Evolutionary conservation across 2,113 vertebrate species (phyloP).

Genomic region (Neopipo cinnamomea): DNA sequence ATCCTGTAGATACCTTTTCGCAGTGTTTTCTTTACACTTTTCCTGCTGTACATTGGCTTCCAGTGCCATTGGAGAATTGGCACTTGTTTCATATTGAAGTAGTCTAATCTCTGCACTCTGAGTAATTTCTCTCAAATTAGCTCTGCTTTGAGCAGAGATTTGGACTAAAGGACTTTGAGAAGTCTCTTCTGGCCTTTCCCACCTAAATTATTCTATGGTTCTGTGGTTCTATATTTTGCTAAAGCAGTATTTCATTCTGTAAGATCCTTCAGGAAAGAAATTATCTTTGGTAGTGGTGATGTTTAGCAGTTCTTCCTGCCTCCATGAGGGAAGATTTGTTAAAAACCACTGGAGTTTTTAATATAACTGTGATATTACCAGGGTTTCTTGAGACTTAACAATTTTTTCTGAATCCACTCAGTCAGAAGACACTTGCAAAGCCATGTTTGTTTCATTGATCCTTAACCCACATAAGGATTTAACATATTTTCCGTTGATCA

Average conservation of each 20-base stretch:
- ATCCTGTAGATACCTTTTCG: not conserved
- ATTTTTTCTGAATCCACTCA: not conserved
- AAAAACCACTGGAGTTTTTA: not conserved
- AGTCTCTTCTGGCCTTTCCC: not conserved
- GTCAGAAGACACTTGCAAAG: not conserved
- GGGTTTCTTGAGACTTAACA: not conserved
- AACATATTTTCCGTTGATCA: not conserved
- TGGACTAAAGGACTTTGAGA: not conserved
- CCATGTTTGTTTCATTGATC: not conserved
- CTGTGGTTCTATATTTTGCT: not conserved
- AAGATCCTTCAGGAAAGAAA: not conserved
- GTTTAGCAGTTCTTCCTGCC: not conserved
- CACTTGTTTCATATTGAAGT: not conserved
- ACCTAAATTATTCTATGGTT: not conserved
- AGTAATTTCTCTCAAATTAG: not conserved
- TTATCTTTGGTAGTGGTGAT: not conserved
- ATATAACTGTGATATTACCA: not conserved
- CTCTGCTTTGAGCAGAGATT: not conserved
- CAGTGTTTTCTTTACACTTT: not conserved
- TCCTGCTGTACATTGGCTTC: not conserved
- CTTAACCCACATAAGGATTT: not conserved
- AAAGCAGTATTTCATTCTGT: not conserved
- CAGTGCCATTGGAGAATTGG: not conserved
- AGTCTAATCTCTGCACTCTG: not conserved
- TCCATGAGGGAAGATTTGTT: not conserved